These are phyloP conservation scores for Cynaeus angustus DNA, from an alignment of 2,888 invertebrate species.

Conservation along the genomic window DNA sequence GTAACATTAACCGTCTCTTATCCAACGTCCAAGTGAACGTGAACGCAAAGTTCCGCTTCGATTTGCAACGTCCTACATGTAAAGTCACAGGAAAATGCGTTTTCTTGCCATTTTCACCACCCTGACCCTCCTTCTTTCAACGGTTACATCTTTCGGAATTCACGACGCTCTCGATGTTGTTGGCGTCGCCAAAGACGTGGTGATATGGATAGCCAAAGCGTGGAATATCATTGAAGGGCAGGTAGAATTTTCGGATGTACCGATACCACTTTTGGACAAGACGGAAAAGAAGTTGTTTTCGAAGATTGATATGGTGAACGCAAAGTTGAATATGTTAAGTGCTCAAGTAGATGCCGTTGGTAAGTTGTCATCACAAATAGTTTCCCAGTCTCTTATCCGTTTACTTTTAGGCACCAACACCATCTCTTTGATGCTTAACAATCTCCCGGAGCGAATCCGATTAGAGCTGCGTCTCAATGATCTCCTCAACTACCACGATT, in stretches of 20 bases:
- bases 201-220: constrained; percentile 75
- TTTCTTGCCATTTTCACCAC: constrained; percentile 3
- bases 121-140: constrained; percentile 1
- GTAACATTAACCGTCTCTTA: constrained; percentile 1
- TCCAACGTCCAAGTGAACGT: constrained; percentile 1
- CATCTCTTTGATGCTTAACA: constrained; percentile 61
- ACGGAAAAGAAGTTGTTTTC: constrained; percentile 78
- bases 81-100: constrained; percentile 12
- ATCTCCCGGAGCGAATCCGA: constrained; percentile 71
- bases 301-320: constrained; percentile 70
- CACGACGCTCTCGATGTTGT: constrained; percentile 72
- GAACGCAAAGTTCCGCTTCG: not conserved
- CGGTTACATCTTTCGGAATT: constrained; percentile 12
- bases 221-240: constrained; percentile 79
- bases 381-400: not conserved
- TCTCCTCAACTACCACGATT: constrained; percentile 76
- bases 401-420: constrained; percentile 38
- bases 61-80: not conserved
- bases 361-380: no score
- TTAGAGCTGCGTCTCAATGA: constrained; percentile 78
- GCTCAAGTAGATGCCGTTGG: constrained; percentile 63
- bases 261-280: constrained; percentile 76
- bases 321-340: constrained; percentile 69
- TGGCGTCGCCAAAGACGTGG: constrained; percentile 76
- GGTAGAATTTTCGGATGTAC: constrained; percentile 72